Conservation (phyloP, 2,797 vertebrate genomes). For the Chaetophractus vellerosus region DNA sequence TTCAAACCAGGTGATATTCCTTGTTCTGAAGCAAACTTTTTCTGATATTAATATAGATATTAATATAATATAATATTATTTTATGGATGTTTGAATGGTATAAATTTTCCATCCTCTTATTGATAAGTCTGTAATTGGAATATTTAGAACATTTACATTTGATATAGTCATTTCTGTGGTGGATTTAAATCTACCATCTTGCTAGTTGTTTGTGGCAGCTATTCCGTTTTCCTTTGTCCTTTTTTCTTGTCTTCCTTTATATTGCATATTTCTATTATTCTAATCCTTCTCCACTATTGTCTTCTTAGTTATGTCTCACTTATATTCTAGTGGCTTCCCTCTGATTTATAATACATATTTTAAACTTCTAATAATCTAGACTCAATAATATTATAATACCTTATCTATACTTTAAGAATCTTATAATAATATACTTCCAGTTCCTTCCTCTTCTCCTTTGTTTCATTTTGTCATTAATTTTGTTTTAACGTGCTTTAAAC, state of each 20-base stretch:
- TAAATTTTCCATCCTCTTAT: not conserved
- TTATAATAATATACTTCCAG: not conserved
- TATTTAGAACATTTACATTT: not conserved
- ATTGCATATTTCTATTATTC: not conserved
- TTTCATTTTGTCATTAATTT: not conserved
- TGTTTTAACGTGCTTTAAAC: not conserved
- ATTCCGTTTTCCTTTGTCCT: not conserved
- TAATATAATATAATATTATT: too few relatives aligned
- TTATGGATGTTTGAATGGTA: too few relatives aligned
- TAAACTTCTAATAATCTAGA: not conserved
- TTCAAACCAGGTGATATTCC: not conserved
- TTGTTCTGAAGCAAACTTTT: not conserved
- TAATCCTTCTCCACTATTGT: not conserved
- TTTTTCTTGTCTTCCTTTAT: not conserved
- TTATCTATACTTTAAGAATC: not conserved
- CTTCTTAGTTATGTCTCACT: not conserved
- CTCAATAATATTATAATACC: not conserved
- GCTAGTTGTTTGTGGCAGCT: not conserved
- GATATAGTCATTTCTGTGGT: too few relatives aligned
- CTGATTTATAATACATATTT: not conserved
- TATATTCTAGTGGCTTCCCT: not conserved
- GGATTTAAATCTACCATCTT: too few relatives aligned
- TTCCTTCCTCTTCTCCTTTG: not conserved
- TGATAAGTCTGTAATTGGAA: not conserved
- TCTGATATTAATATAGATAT: not conserved